Conservation (phyloP, 1,140 invertebrate species). For the Zophobas morio region DNA sequence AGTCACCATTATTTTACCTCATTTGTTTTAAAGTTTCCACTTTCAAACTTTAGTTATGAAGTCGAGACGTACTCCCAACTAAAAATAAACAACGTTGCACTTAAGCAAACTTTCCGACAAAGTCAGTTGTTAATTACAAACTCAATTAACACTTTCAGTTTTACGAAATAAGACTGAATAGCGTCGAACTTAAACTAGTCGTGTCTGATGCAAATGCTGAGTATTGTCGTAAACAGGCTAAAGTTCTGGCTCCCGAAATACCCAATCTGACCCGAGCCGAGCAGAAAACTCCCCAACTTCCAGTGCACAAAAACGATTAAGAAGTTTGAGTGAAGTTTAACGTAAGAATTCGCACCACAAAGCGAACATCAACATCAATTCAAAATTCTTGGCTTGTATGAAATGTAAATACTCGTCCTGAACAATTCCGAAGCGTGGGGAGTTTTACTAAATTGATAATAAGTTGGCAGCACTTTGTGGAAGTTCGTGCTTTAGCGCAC, state of each 20-base stretch:
- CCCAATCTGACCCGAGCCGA: not conserved
- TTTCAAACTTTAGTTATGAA: no score
- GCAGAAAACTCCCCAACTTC: slow-evolving; percentile 3
- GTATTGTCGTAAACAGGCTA: no score
- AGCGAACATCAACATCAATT: slow-evolving; percentile 17
- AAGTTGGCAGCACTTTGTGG: not conserved
- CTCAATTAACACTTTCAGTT: no score
- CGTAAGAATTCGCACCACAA: slow-evolving; percentile 34
- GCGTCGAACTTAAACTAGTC: no score
- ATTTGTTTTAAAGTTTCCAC: no score
- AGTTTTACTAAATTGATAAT: not conserved
- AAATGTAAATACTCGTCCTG: slow-evolving; percentile 13
- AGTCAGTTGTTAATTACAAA: no score
- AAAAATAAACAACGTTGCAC: not conserved
- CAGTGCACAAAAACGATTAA: slow-evolving; percentile 24
- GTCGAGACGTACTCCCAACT: not conserved
- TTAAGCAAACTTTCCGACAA: no score
- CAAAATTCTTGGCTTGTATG: slow-evolving; percentile 25
- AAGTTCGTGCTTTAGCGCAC: no score
- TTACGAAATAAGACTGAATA: no score
- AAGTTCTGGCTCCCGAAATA: not conserved
- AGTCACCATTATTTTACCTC: no score
- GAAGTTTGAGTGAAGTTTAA: slow-evolving; percentile 31
- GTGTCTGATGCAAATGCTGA: no score
- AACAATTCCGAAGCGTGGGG: slow-evolving; percentile 20